A percentile compares a stretch with the other conserved stretches of the same genome.
Evolutionary conservation across 1,140 invertebrate genomes (phyloP).

Genomic region (Sesamia nonagrioides): DNA sequence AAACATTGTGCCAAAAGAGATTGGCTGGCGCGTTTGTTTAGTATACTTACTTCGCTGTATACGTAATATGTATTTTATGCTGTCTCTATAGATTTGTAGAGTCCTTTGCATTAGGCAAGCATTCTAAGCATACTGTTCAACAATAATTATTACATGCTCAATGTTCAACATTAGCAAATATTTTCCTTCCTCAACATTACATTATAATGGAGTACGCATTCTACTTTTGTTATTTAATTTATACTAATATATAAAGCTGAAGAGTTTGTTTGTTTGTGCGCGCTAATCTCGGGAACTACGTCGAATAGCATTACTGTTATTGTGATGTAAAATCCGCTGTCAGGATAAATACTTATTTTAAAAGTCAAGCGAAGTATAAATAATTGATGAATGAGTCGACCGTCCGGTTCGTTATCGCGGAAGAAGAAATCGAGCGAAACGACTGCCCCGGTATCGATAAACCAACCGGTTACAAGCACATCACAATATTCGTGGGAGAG

Average conservation of each 20-base stretch:
- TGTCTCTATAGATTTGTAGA: constrained; percentile 55
- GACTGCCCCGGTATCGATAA: constrained; percentile 64
- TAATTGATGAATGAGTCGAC: constrained; percentile 74
- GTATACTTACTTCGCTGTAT: constrained; percentile 46
- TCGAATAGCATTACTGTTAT: constrained; percentile 55
- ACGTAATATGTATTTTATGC: constrained; percentile 52
- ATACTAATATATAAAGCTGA: no score
- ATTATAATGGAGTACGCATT: background rate
- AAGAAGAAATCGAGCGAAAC: constrained; percentile 76
- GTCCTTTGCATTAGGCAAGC: constrained; percentile 38
- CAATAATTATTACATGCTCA: constrained; percentile 16
- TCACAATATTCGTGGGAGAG: constrained; percentile 64
- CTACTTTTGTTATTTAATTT: background rate
- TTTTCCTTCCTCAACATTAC: constrained; percentile 39
- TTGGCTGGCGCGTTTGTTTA: constrained; percentile 57
- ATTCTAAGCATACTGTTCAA: constrained; percentile 51
- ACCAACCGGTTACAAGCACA: constrained; percentile 64
- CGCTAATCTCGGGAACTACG: no score
- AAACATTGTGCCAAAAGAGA: constrained; percentile 79
- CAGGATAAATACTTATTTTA: constrained; percentile 62
- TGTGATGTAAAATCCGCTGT: constrained; percentile 60
- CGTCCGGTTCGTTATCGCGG: constrained; percentile 65
- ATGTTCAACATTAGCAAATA: constrained; percentile 18
- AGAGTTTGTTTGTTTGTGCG: no score
- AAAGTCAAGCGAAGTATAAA: constrained; percentile 73